Evolutionary conservation across 2,797 vertebrate species (phyloP), one percentile per base, ranked within the genome.

Genomic region (Perdix hodgsoniae): DNA sequence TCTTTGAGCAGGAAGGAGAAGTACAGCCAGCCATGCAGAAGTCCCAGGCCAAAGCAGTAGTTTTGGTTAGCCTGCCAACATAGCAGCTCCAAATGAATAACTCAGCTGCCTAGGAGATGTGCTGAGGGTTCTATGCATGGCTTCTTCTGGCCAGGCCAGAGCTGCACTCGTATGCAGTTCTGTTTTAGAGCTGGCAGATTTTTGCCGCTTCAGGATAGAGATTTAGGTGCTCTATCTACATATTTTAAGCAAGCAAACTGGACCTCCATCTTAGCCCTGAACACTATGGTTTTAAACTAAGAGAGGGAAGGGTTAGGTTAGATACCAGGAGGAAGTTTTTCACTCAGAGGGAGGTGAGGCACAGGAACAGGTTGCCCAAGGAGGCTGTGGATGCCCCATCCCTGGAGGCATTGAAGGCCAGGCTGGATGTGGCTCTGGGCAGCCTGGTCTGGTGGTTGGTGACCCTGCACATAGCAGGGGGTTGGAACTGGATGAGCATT

Each of bases 191-290:
- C 65, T 66, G 59, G 6, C 21, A n/a, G 14, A 14, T 5, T 29
- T 71, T 5, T 44, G 31, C 40, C 6, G 2, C 52, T 19, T 6
- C 2, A 35, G 54, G 49, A 27, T 7, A 40, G 56, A 29, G 40
- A 29, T 3, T 18, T 10, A 40, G 35, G 26, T 81, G 18, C 6
- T 0, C 8, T 44, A 2, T 0, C 0, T 44, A 2, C 31, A 27
- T 65, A 3, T 35, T 49, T 6, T 19, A 37, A 13, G 35, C 14
- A 35, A 6, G 29, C 47, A 35, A 66, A 10, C 31, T 22, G 6
- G 14, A 52, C 12, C 37, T 49, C 17, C 15, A 69, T 21, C 21
- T 33, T n/a, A 72, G 59, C 31, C 27, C 31, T 47, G 80, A 61
- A 22, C 19, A n/a, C 23, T 47, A 47, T 47, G 45, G 21, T 47